phyloP scores from a whole-genome alignment of 2,797 vertebrate species.

The Lophotriccus pileatus region DNA sequence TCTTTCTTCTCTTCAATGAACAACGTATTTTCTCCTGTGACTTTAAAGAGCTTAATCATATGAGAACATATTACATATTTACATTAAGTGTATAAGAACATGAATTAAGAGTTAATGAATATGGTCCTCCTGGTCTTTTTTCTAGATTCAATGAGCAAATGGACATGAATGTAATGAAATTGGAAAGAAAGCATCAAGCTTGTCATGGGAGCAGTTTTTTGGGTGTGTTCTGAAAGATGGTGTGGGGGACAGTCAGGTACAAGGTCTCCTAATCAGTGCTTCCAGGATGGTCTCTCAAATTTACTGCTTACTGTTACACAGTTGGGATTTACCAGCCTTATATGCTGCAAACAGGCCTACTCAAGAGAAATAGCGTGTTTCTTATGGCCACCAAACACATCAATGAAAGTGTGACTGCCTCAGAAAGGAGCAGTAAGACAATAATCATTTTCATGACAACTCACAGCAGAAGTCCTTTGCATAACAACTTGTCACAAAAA shows the following conservation, averaged over 20 bases:
- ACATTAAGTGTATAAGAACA: background rate
- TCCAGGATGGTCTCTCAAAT: background rate
- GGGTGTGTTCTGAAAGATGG: background rate
- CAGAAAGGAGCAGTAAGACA: background rate
- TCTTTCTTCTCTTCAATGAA: background rate
- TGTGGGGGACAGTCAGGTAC: background rate
- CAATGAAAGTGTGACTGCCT: background rate
- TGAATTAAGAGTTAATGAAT: background rate
- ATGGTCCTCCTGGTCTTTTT: background rate
- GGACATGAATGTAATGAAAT: background rate
- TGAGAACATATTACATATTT: background rate
- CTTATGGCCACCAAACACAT: rapidly evolving
- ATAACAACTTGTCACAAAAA: background rate
- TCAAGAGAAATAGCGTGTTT: background rate
- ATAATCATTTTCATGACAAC: background rate
- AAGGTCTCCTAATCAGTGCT: background rate
- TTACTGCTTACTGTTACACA: background rate
- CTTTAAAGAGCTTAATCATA: background rate
- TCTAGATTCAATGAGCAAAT: slow-evolving; percentile 13
- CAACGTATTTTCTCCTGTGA: background rate
- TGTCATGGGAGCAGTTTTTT: background rate
- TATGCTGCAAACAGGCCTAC: background rate
- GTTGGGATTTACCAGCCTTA: background rate
- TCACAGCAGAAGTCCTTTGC: background rate
- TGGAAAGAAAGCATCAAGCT: slow-evolving; percentile 15